phyloP scores from a whole-genome alignment of 2,797 vertebrate species.

The Poecilia wingei region DNA sequence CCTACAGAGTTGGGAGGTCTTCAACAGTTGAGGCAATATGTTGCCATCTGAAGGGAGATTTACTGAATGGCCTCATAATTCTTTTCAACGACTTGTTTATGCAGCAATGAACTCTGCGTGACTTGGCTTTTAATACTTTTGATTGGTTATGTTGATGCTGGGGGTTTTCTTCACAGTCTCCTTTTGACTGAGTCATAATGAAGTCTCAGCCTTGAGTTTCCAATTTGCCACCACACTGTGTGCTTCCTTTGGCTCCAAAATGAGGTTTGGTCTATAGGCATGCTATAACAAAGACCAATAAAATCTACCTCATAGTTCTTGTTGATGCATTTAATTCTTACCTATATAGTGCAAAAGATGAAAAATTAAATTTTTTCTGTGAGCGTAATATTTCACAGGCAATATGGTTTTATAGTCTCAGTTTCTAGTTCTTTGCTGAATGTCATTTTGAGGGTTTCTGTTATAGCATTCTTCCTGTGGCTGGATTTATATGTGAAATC shows the following conservation, averaged over 20 bases:
- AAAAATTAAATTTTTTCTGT: slow-evolving; percentile 10
- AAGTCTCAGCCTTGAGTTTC: slow-evolving; percentile 14
- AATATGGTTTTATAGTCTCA: slow-evolving; percentile 26
- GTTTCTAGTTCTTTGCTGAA: slow-evolving; percentile 11
- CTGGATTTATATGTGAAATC: slow-evolving; percentile 5
- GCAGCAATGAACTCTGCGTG: slow-evolving; percentile 58
- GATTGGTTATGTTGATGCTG: slow-evolving; percentile 34
- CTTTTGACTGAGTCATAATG: slow-evolving; percentile 19
- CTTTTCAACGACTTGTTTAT: slow-evolving; percentile 66
- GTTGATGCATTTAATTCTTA: slow-evolving; percentile 7
- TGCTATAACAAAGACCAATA: slow-evolving; percentile 12
- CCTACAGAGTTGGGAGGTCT: slow-evolving; percentile 53
- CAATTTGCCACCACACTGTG: slow-evolving; percentile 8
- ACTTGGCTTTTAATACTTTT: slow-evolving; percentile 44
- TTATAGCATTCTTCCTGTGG: slow-evolving; percentile 11
- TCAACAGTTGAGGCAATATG: slow-evolving; percentile 56
- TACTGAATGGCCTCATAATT: slow-evolving; percentile 61
- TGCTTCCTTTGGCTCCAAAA: slow-evolving; percentile 3
- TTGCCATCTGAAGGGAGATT: slow-evolving; percentile 54
- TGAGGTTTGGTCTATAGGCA: slow-evolving; percentile 10
- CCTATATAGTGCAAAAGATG: neutral
- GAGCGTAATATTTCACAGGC: slow-evolving; percentile 7
- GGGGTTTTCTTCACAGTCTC: slow-evolving; percentile 25
- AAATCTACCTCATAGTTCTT: slow-evolving; percentile 22
- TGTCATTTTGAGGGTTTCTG: slow-evolving; percentile 25